A percentile compares a stretch with the other conserved stretches of the same genome.
These are phyloP conservation scores for Hypolimnas misippus DNA, from an alignment of 2,888 invertebrate genomes.

Conservation along the genomic window DNA sequence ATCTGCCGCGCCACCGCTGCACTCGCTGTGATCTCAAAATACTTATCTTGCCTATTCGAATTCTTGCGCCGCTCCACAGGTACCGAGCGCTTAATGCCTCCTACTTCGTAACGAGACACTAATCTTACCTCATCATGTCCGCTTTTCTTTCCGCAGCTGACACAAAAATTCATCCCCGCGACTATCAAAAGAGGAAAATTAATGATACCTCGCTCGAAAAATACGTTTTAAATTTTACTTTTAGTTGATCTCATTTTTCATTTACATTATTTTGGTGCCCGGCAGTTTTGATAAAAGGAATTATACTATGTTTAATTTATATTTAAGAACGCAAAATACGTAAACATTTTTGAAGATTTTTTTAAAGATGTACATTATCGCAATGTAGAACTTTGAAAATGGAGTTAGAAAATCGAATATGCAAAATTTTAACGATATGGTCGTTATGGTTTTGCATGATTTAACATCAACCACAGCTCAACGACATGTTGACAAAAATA, in stretches of 20 bases:
- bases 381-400: too few relatives aligned
- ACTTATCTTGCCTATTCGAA: constrained; percentile 15
- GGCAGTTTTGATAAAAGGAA: neutral
- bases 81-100: constrained; percentile 6
- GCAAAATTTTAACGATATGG: neutral
- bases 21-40: constrained; percentile 14
- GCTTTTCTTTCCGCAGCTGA: constrained; percentile 20
- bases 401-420: neutral
- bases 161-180: constrained; percentile 26
- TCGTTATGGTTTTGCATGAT: neutral
- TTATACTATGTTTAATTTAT: neutral
- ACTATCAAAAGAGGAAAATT: constrained; percentile 14
- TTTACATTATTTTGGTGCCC: neutral
- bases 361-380: too few relatives aligned
- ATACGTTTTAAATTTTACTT: constrained; percentile 16
- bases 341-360: too few relatives aligned
- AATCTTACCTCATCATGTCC: constrained; percentile 20
- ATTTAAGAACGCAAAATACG: neutral
- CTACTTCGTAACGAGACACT: constrained; percentile 14
- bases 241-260: neutral
- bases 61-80: constrained; percentile 8
- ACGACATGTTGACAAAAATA: constrained; percentile 25
- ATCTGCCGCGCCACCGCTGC: neutral
- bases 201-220: constrained; percentile 22
- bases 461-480: neutral